phyloP scores from a whole-genome alignment of 2,888 invertebrate species.

The Willowsia nigromaculata region DNA sequence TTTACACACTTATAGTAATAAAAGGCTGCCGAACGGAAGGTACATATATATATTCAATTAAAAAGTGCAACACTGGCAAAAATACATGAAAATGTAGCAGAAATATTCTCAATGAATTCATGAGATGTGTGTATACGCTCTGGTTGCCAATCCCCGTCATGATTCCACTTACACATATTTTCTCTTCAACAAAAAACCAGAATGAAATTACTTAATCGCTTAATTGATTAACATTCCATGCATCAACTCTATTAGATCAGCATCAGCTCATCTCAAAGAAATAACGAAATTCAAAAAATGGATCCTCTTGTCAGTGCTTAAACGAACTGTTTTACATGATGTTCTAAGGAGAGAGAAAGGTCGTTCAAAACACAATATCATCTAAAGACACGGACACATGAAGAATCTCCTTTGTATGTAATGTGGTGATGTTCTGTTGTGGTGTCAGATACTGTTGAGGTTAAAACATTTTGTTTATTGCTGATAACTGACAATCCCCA shows the following conservation, averaged over 20 bases:
- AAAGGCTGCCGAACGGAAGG: not conserved
- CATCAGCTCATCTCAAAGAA: not conserved
- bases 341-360: not conserved
- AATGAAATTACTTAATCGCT: slow-evolving; percentile 63
- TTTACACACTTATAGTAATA: not conserved
- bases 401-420: not conserved
- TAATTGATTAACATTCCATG: slow-evolving; percentile 54
- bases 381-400: not conserved
- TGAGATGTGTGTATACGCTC: not conserved
- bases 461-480: slow-evolving; percentile 58
- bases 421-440: not conserved
- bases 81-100: not conserved
- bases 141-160: slow-evolving; percentile 5
- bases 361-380: not conserved
- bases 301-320: slow-evolving; percentile 21
- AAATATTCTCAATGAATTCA: no score
- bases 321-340: slow-evolving; percentile 15
- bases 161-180: slow-evolving; percentile 23
- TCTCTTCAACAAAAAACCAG: slow-evolving; percentile 11
- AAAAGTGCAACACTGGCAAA: not conserved
- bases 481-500: slow-evolving; percentile 55
- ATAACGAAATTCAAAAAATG: not conserved
- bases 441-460: slow-evolving; percentile 33
- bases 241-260: slow-evolving; percentile 24
- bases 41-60: not conserved